Percentiles rank a stretch among this genome's conserved stretches.
Conservation (phyloP, 2,888 invertebrate species). For the Aporophyla lueneburgensis region DNA sequence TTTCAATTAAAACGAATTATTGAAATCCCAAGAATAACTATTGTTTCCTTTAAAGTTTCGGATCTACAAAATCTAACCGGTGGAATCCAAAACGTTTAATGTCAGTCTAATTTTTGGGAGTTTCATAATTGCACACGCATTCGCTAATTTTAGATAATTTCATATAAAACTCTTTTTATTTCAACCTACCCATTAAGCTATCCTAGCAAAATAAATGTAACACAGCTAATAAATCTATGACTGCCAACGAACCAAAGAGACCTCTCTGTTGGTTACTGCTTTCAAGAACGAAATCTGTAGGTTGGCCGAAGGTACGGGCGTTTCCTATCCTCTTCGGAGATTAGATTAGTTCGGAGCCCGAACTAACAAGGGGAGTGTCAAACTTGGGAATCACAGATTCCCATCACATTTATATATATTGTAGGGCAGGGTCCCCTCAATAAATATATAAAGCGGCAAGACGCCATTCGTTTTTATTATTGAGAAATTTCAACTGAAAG, state of each 20-base stretch:
- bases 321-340: too few species aligned
- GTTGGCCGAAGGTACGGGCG: too few species aligned
- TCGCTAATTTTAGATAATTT: constrained; percentile 55
- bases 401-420: too few species aligned
- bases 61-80: constrained; percentile 2
- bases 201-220: constrained; percentile 42
- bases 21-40: constrained; percentile 8
- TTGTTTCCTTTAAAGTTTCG: constrained; percentile 4
- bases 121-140: constrained; percentile 56
- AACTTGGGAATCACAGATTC: too few species aligned
- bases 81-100: constrained; percentile 17
- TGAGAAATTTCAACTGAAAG: too few species aligned
- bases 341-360: too few species aligned
- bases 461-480: too few species aligned
- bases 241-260: not conserved
- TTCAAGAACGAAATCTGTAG: too few species aligned
- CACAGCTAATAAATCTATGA: constrained; percentile 24
- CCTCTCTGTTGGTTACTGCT: not conserved
- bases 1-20: constrained; percentile 7
- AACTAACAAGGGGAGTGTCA: too few species aligned
- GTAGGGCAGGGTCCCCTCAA: too few species aligned
- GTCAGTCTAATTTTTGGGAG: constrained; percentile 48
- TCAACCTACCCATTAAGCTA: constrained; percentile 37
- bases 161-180: constrained; percentile 50
- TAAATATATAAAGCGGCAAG: too few species aligned